Percentiles rank a stretch among this genome's conserved stretches.
These are phyloP conservation scores for Melanaphis sacchari DNA, from an alignment of 1,140 invertebrate genomes.

Conservation along the genomic window DNA sequence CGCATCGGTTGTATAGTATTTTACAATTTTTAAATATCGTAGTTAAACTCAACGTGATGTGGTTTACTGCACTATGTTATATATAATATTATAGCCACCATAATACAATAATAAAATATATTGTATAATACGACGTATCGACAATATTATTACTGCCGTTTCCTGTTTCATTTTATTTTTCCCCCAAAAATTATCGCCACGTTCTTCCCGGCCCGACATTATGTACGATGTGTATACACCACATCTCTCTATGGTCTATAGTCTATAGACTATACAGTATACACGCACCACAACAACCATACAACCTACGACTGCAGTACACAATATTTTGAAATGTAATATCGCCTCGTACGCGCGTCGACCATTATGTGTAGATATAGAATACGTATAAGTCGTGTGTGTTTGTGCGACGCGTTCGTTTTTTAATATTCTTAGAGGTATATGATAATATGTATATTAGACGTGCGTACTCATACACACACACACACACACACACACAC, in stretches of 20 bases:
- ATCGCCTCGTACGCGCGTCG: not conserved
- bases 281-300: not conserved
- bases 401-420: not conserved
- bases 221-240: no score
- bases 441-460: constrained; percentile 13
- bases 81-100: not conserved
- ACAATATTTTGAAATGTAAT: constrained; percentile 32
- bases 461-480: not conserved
- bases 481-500: not conserved
- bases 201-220: not conserved
- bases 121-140: not conserved
- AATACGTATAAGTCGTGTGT: not conserved
- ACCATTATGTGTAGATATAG: not conserved
- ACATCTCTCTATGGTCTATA: no score
- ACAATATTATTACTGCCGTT: not conserved
- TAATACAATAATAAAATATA: not conserved
- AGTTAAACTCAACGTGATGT: not conserved
- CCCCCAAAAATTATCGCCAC: not conserved
- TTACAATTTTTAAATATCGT: not conserved
- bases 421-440: constrained; percentile 31
- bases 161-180: not conserved
- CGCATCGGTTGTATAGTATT: not conserved
- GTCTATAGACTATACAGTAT: no score
- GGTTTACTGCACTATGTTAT: not conserved
- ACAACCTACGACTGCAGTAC: not conserved